Evolutionary conservation across 2,888 invertebrate genomes (phyloP), one percentile per base, ranked within the genome.

Genomic region (Sthenelais limicola): DNA sequence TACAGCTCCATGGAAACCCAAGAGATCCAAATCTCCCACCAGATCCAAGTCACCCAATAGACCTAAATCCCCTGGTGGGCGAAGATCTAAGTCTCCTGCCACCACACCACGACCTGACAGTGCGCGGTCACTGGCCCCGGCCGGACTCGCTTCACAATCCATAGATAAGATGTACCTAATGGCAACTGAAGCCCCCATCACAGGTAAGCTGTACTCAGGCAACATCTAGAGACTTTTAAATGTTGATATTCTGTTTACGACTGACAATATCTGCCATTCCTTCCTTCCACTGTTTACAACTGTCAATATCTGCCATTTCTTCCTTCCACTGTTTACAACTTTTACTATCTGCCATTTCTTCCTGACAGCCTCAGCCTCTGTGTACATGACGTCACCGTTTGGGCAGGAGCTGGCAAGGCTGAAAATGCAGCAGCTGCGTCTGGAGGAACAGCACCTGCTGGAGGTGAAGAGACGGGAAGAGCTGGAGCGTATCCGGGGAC

Each of bases 401-500:
- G 80, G 82, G 68, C 26, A 68, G 12, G 82, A 83, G 35, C 76
- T 86, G 68, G 81, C 84, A 30, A 77, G 77, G 49, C 79, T 86
- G 21, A 70, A 85, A 18, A 77, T 85, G 77, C 82, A 84, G 48
- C 74, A 84, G 48, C 77, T 86, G n/a, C 76, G 79, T 54, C 76
- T 86, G 5, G 86, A 86, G 71, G 85, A 85, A 69, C 80, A 84
- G 12, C 79, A 82, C 67, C 75, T 86, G 56, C 74, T 84, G 47
- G 83, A 86, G 73, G 69, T 84, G 38, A 84, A 84, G 68, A 74
- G 85, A 56, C 74, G 81, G 26, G 81, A 81, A 66, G 85, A 86
- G 73, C 75, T 85, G 28, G 86, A 86, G 72, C 75, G 82, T 52
- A 83, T 82, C 18, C 76, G 85, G 52, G 85, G 84, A 56, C 86